These are phyloP conservation scores for Bambusicola thoracicus DNA, from an alignment of 2,113 vertebrate genomes.

Conservation along the genomic window DNA sequence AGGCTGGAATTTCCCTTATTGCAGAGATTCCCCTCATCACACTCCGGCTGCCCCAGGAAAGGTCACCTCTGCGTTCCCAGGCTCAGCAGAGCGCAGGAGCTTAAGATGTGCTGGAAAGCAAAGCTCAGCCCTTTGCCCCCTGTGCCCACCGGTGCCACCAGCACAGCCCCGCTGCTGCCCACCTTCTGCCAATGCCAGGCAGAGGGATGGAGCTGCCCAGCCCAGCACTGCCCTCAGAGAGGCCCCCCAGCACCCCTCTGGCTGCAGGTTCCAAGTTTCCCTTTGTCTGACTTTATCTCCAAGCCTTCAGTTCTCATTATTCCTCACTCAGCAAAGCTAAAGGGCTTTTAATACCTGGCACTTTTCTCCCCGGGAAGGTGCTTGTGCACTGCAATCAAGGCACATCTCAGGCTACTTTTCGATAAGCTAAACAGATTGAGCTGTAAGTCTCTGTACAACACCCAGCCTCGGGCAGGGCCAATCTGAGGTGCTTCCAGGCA, in stretches of 20 bases:
- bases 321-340: background rate
- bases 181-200: too few species aligned
- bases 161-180: background rate
- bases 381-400: constrained; percentile 36
- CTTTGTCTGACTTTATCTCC: background rate
- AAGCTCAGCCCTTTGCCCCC: background rate
- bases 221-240: fast-evolving
- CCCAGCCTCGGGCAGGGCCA: background rate
- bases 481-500: background rate
- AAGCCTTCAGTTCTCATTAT: background rate
- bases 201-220: background rate
- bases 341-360: constrained; percentile 7
- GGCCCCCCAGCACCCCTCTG: background rate
- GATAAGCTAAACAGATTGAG: constrained; percentile 26
- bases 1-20: background rate
- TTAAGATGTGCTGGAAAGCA: background rate
- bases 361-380: constrained; percentile 44
- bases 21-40: background rate
- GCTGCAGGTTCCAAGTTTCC: background rate
- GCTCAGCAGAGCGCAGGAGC: background rate
- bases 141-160: fast-evolving
- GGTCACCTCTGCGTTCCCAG: background rate
- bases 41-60: background rate
- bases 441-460: background rate
- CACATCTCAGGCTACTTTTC: constrained; percentile 45